Base-by-base conservation (phyloP, 2,797 vertebrate genomes). In the Parambassis ranga region DNA sequence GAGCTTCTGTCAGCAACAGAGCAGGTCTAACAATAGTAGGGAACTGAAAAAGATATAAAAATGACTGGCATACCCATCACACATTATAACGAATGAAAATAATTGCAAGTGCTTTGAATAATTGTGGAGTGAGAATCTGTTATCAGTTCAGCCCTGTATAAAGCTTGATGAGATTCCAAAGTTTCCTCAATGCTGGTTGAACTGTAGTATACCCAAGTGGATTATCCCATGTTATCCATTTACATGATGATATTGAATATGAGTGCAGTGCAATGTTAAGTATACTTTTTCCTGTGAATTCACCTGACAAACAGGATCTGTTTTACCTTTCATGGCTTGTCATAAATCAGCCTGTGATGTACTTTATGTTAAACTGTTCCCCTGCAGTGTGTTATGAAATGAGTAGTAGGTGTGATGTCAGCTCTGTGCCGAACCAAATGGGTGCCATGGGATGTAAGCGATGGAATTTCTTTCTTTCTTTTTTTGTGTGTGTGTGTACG, bases 331-430 rank as follows among this genome's bases (percentile, higher is more conserved):
- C 56, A 75, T 44, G 28, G 69, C 70, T 50, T 19, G 4, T 69
- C 77, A 70, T 83, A 81, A 81, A 83, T 84, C 78, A 73, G 27
- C 43, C 49, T 0, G 20, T 58, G 63, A 78, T 66, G 50, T 46
- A 57, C 52, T 64, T 55, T 51, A 57, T 6, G 53, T 55, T 63
- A 73, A 78, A 69, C 33, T 55, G 62, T 66, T 67, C 49, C 31
- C 50, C 26, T 31, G 35, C 61, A 44, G 38, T 33, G 9, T 57
- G 53, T 81, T 64, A 58, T 65, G 65, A 72, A 75, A 81, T 37
- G 44, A 79, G 56, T 52, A 75, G 63, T 66, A 79, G 76, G 72
- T 77, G 79, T 86, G 75, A 86, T 75, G 77, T 88, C 67, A 82
- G 63, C 52, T 55, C 28, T 1, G 27, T 77, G 78, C 74, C 77